Evolutionary conservation across 1,140 invertebrate genomes (phyloP), one percentile per base, ranked within the genome.

Genomic region (Gonatopus flavifemur): DNA sequence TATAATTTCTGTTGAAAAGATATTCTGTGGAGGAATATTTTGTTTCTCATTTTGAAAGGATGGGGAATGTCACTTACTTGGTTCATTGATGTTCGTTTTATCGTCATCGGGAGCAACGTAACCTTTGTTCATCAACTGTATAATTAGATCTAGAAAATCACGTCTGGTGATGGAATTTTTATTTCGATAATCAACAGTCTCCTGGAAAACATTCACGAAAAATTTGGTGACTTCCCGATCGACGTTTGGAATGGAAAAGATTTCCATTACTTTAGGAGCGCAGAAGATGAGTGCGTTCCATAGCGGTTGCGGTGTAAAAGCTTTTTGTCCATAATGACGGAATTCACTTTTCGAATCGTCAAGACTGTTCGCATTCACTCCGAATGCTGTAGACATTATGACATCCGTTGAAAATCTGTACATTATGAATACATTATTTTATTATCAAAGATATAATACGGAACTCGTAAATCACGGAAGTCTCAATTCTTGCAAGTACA

Each of bases 401-500:
- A 64, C 51, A 25, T 73, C 65, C 0, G 62, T 64, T 2, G 66
- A 52, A 41, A 47, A 69, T 25, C 65, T 69, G 15, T 15, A 40
- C 15, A 31, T 19, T 6, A 38, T n/a, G 13, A 18, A 41, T 30
- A 12, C 44, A 49, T 36, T 41, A 28, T 19, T 38, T 44, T 13
- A n/a, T n/a, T n/a, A n/a, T n/a, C 43, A 15, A 10, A 16, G 6
- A 10, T 35, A 13, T 15, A 21, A 21, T 37, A 19, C 10, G n/a
- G n/a, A n/a, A n/a, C n/a, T n/a, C n/a, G n/a, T 32, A 53, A 6
- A 39, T 30, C 12, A 3, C 38, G 66, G 32, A 84, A 74, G 3
- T 71, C 65, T 3, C 83, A 57, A n/a, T 80, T 78, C 36, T 85
- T 77, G n/a, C 77, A 74, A 2, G 82, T 66, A 12, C 84, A 64